Evolutionary conservation across 2,797 vertebrate species (phyloP).

Genomic region (Melanotaenia pygmaea): DNA sequence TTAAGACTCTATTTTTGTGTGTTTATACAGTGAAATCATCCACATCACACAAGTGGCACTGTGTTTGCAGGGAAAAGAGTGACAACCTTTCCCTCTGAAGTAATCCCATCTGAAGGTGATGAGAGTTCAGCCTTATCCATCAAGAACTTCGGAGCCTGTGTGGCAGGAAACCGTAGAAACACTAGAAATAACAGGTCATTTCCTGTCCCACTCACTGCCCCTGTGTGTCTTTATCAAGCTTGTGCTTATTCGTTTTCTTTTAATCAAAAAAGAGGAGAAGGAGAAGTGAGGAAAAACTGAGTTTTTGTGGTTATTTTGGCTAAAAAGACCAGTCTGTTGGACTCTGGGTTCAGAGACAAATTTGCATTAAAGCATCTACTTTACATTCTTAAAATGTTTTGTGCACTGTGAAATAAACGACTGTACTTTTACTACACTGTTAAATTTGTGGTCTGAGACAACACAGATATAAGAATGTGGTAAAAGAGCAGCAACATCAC

Average conservation of each 20-base stretch:
- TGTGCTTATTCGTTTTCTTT: constrained; percentile 73
- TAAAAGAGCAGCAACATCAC: constrained; percentile 30
- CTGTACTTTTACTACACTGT: constrained; percentile 18
- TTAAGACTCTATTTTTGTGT: constrained; percentile 17
- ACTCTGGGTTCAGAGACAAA: constrained; percentile 13
- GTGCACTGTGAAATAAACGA: not conserved
- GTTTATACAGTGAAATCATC: constrained; percentile 10
- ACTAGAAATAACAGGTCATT: constrained; percentile 76
- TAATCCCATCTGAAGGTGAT: constrained; percentile 56
- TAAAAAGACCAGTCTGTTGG: constrained; percentile 5
- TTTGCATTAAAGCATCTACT: constrained; percentile 1
- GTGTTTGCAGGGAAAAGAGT: constrained; percentile 29
- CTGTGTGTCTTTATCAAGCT: constrained; percentile 63
- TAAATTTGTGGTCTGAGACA: constrained; percentile 18
- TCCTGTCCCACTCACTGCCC: constrained; percentile 68
- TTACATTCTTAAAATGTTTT: constrained; percentile 10
- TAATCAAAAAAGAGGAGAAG: constrained; percentile 70
- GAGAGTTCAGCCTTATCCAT: constrained; percentile 67
- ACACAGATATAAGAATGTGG: constrained; percentile 12
- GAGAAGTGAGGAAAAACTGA: constrained; percentile 63
- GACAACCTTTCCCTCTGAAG: constrained; percentile 51
- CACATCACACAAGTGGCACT: constrained; percentile 17
- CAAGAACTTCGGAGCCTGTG: constrained; percentile 42
- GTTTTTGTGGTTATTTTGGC: constrained; percentile 12
- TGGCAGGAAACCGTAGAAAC: constrained; percentile 70